Conservation (phyloP, 2,113 vertebrate species). For the Cryptomyrus ogoouensis region DNA sequence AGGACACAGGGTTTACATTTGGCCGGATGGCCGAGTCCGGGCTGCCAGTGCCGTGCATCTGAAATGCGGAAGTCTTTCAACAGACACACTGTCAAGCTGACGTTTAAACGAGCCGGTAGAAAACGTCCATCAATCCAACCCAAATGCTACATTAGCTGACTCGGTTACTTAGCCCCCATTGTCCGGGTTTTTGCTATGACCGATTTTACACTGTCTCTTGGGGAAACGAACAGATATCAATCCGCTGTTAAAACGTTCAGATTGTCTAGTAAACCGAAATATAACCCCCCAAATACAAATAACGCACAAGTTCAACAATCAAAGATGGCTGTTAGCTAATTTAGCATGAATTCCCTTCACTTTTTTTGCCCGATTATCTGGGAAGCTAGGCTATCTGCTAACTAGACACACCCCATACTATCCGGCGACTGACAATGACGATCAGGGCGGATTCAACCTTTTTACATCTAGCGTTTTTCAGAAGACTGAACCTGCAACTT, state of each 20-base stretch:
- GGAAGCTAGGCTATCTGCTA: background rate
- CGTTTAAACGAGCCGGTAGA: background rate
- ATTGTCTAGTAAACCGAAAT: background rate
- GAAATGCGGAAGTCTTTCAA: slow-evolving; percentile 52
- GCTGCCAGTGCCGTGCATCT: background rate
- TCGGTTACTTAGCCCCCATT: background rate
- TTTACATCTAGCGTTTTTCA: background rate
- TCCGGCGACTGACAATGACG: background rate
- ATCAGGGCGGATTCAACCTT: background rate
- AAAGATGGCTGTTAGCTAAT: background rate
- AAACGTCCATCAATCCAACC: background rate
- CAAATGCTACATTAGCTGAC: background rate
- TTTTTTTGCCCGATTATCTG: background rate
- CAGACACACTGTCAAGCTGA: background rate
- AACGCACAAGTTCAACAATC: background rate
- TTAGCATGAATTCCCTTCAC: background rate
- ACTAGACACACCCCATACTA: background rate
- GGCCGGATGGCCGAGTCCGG: background rate
- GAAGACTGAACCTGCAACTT: background rate
- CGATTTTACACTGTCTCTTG: background rate
- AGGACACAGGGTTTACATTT: background rate
- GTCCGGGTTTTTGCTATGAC: background rate
- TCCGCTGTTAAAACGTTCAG: background rate
- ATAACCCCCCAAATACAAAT: background rate
- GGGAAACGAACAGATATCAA: background rate